Conservation (phyloP, 2,797 vertebrate species). For the Microctenopoma lineatum region DNA sequence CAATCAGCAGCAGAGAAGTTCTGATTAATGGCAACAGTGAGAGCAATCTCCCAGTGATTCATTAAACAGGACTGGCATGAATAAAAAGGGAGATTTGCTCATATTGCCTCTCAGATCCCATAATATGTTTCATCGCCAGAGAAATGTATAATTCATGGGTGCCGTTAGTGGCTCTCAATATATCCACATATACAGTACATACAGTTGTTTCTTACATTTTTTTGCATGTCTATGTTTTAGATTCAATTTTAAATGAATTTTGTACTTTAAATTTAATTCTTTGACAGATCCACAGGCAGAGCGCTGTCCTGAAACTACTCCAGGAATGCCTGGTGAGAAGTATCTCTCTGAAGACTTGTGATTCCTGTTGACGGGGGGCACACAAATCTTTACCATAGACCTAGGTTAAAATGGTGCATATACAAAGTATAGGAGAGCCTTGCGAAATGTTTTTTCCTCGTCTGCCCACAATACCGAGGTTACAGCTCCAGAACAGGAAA, state of each 20-base stretch:
- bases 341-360: too few species aligned
- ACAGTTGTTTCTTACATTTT: background rate
- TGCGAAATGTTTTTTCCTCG: too few species aligned
- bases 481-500: too few species aligned
- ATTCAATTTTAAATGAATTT: background rate
- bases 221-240: background rate
- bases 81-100: constrained; percentile 82
- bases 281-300: too few species aligned
- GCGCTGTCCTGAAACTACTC: background rate
- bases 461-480: too few species aligned
- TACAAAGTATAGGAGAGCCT: too few species aligned
- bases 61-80: constrained; percentile 81
- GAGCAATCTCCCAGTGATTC: constrained; percentile 81
- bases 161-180: constrained; percentile 71
- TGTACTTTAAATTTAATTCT: too few species aligned
- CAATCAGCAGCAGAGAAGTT: constrained; percentile 79
- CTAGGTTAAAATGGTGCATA: too few species aligned
- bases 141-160: constrained; percentile 81
- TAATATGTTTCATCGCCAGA: constrained; percentile 78
- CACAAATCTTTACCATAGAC: too few species aligned
- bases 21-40: constrained; percentile 82
- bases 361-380: too few species aligned
- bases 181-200: constrained; percentile 43
- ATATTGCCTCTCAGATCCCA: constrained; percentile 80
- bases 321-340: background rate